These are phyloP conservation scores for Homarus americanus DNA, from an alignment of 1,140 invertebrate genomes.

Conservation along the genomic window DNA sequence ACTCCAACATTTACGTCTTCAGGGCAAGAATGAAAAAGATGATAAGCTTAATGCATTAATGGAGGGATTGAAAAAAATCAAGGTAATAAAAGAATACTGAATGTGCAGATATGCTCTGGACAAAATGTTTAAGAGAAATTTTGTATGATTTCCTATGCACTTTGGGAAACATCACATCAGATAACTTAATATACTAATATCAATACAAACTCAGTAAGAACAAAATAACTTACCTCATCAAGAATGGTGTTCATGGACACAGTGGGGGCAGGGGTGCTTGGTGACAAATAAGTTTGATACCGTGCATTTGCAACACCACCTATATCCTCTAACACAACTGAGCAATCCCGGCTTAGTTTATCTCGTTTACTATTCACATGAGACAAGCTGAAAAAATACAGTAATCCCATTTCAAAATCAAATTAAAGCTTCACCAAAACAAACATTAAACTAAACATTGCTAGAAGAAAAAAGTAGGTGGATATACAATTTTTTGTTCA, in stretches of 20 bases:
- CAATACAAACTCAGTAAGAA: neutral
- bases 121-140: neutral
- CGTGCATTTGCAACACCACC: constrained; percentile 34
- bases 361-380: constrained; percentile 4
- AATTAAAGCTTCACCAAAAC: no score
- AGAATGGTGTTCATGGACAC: constrained; percentile 5
- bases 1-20: no score
- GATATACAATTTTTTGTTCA: no score
- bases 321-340: constrained; percentile 41
- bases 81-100: no score
- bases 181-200: neutral
- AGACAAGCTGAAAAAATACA: constrained; percentile 19
- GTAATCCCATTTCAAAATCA: no score
- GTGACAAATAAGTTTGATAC: constrained; percentile 26
- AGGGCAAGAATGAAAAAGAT: no score
- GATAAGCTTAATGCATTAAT: no score
- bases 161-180: neutral
- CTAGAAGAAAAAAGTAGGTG: no score
- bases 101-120: neutral
- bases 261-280: neutral
- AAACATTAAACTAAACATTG: no score
- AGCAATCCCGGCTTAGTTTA: constrained; percentile 41
- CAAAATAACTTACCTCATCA: constrained; percentile 7
- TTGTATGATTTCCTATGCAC: neutral
- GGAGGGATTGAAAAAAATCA: no score